A percentile compares a stretch with the other conserved stretches of the same genome.
phyloP scores from a whole-genome alignment of 2,113 vertebrate species.

The Anthoscopus minutus region DNA sequence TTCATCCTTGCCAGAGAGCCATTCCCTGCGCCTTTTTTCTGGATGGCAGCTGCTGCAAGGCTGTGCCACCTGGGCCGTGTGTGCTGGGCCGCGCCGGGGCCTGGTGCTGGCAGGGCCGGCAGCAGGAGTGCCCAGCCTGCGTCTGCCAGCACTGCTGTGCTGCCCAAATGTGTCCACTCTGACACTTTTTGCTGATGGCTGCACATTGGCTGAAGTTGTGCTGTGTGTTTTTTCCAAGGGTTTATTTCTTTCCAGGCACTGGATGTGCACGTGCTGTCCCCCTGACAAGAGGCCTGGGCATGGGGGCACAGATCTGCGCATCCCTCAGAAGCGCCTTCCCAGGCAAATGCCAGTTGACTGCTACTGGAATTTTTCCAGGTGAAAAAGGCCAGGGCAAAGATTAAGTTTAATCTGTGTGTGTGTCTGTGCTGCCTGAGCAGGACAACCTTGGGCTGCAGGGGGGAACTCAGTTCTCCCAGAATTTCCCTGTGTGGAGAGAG shows the following conservation, averaged over 20 bases:
- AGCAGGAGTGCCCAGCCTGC: not conserved
- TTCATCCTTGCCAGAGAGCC: not conserved
- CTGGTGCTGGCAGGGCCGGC: accelerated
- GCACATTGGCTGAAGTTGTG: accelerated
- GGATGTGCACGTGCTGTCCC: accelerated
- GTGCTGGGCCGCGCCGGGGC: not conserved
- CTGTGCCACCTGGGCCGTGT: accelerated
- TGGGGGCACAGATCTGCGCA: accelerated
- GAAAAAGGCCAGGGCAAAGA: not conserved
- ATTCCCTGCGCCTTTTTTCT: not conserved
- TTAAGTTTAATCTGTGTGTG: not conserved
- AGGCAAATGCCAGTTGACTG: not conserved
- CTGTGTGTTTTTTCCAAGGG: not conserved
- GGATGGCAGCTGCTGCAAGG: not conserved
- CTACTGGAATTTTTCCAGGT: not conserved
- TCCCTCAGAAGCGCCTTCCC: not conserved
- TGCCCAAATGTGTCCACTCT: not conserved
- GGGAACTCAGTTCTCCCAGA: not conserved
- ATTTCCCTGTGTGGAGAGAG: not conserved
- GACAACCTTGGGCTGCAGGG: not conserved
- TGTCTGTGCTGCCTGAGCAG: not conserved
- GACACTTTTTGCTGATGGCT: not conserved
- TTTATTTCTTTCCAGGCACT: not conserved
- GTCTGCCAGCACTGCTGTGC: not conserved
- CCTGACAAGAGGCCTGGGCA: accelerated